A percentile compares a stretch with the other conserved stretches of the same genome.
These are phyloP conservation scores for Pelobates cultripes DNA, from an alignment of 2,797 vertebrate species.

Conservation along the genomic window DNA sequence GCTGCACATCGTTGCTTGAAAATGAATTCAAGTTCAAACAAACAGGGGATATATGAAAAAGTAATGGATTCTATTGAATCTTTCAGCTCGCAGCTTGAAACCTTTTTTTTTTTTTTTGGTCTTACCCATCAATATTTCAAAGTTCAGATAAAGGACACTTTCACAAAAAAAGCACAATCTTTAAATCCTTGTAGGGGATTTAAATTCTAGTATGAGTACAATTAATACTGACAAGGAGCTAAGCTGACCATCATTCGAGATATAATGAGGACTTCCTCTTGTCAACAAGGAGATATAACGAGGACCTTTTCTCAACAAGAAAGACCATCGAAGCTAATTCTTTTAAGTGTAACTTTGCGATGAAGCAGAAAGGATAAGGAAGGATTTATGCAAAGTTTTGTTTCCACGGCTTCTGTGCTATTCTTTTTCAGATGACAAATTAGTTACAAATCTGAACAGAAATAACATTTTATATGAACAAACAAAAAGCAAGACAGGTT, in stretches of 20 bases:
- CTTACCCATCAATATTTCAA: too few relatives aligned
- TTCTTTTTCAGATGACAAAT: background rate
- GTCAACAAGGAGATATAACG: background rate
- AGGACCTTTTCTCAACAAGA: background rate
- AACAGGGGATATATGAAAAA: too few relatives aligned
- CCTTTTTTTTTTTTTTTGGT: too few relatives aligned
- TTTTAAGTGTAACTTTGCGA: background rate
- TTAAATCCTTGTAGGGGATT: too few relatives aligned
- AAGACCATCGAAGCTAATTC: background rate
- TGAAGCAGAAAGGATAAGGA: background rate
- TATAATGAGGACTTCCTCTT: background rate
- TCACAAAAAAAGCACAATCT: too few relatives aligned
- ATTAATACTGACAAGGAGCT: too few relatives aligned
- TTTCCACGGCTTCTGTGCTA: background rate
- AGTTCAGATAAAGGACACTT: too few relatives aligned
- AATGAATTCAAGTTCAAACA: background rate
- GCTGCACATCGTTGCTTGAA: background rate
- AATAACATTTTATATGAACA: background rate
- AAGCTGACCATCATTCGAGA: too few relatives aligned
- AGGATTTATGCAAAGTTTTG: background rate
- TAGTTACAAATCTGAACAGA: background rate
- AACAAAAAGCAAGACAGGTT: background rate
- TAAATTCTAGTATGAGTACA: too few relatives aligned
- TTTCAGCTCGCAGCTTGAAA: too few relatives aligned
- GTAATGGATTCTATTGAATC: too few relatives aligned